phyloP scores from a whole-genome alignment of 1,140 invertebrate genomes.

The Phortica variegata region DNA sequence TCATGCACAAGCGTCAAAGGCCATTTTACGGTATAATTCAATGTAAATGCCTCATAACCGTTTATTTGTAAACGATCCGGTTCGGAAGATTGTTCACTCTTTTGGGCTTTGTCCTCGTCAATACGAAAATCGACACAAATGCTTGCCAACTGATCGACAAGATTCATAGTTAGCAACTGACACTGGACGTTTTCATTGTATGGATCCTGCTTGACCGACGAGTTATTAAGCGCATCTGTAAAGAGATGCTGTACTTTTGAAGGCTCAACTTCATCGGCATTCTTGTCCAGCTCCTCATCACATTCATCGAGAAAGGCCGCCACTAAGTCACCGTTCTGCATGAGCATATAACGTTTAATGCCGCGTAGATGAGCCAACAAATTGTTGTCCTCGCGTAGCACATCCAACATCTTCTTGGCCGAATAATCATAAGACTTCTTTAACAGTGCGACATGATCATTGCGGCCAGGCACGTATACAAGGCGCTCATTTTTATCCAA shows the following conservation, averaged over 20 bases:
- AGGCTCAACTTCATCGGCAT: conserved; percentile 17
- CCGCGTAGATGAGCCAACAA: conserved; percentile 22
- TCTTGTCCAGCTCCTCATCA: conserved; percentile 6
- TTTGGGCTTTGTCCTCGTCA: background rate
- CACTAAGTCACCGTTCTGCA: conserved; percentile 16
- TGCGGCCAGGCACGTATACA: conserved; percentile 8
- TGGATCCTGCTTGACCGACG: conserved; percentile 9
- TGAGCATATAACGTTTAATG: conserved; percentile 21
- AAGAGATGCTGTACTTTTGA: conserved; percentile 20
- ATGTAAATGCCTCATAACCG: conserved; percentile 25
- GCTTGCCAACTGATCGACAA: conserved; percentile 15
- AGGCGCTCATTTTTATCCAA: conserved; percentile 23
- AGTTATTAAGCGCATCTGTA: conserved; percentile 8
- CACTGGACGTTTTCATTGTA: conserved; percentile 22
- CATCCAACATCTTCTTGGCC: conserved; percentile 24
- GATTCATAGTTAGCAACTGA: conserved; percentile 22
- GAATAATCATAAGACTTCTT: conserved; percentile 26
- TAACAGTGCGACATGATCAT: conserved; percentile 13
- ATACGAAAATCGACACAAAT: too few species aligned
- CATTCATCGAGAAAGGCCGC: conserved; percentile 12
- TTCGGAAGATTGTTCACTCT: background rate
- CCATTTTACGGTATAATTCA: conserved; percentile 30
- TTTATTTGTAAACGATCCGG: background rate
- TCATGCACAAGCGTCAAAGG: conserved; percentile 31
- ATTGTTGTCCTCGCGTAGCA: conserved; percentile 15